These are phyloP conservation scores for Andrena haemorrhoa DNA, from an alignment of 2,888 invertebrate species.

Conservation along the genomic window DNA sequence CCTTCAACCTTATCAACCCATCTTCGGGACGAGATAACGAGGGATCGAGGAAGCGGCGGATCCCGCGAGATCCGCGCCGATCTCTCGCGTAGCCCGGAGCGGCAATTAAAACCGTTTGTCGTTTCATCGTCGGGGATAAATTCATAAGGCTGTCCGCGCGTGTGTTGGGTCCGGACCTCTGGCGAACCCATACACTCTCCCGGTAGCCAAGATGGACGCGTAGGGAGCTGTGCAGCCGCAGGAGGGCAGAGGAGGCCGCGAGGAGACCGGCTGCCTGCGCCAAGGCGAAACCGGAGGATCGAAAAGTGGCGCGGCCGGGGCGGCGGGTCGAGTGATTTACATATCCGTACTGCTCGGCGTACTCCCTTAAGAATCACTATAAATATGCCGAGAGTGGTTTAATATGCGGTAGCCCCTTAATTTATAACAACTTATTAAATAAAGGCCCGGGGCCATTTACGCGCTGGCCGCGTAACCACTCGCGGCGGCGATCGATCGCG, in stretches of 20 bases:
- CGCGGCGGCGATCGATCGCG: slow-evolving; percentile 61
- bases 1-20: slow-evolving; percentile 16
- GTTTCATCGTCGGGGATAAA: slow-evolving; percentile 77
- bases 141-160: slow-evolving; percentile 69
- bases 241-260: slow-evolving; percentile 26
- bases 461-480: slow-evolving; percentile 58
- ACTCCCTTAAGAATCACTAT: slow-evolving; percentile 75
- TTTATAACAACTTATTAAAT: slow-evolving; percentile 82
- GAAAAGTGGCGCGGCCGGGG: slow-evolving; percentile 38
- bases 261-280: slow-evolving; percentile 10
- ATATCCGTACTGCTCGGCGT: slow-evolving; percentile 71
- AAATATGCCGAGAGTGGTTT: slow-evolving; percentile 80
- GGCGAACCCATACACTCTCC: background rate
- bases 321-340: slow-evolving; percentile 74
- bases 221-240: slow-evolving; percentile 9
- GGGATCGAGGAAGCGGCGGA: slow-evolving; percentile 42
- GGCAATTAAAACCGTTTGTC: slow-evolving; percentile 80
- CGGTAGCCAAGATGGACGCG: slow-evolving; percentile 38
- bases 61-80: slow-evolving; percentile 39
- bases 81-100: slow-evolving; percentile 71
- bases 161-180: slow-evolving; percentile 20
- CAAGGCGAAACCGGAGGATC: slow-evolving; percentile 31
- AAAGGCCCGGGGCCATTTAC: slow-evolving; percentile 77
- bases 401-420: slow-evolving; percentile 81
- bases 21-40: slow-evolving; percentile 47